These are phyloP conservation scores for Anoplius nigerrimus DNA, from an alignment of 2,888 invertebrate genomes.

Conservation along the genomic window DNA sequence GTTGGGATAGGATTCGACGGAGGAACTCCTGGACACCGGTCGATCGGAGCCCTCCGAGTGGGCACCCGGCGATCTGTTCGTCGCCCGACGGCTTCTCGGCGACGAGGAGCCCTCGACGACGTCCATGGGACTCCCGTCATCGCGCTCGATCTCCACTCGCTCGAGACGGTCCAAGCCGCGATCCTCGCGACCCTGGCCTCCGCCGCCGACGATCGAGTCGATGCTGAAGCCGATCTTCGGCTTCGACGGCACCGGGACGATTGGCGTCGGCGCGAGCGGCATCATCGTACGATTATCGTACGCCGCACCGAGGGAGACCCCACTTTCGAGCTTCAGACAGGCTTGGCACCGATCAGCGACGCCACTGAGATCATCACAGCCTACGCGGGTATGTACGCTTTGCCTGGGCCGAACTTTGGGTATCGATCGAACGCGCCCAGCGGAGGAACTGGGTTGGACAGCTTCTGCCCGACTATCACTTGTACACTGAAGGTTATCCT, in stretches of 20 bases:
- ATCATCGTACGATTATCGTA: conserved; percentile 82
- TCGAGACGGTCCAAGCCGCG: conserved; percentile 60
- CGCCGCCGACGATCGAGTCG: conserved; percentile 92
- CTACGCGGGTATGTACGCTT: too few relatives aligned
- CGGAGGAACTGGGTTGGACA: too few relatives aligned
- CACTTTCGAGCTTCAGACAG: conserved; percentile 26
- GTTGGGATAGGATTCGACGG: conserved; percentile 71
- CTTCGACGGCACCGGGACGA: conserved; percentile 92
- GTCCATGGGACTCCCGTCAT: conserved; percentile 67
- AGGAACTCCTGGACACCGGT: conserved; percentile 70
- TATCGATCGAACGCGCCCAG: too few relatives aligned
- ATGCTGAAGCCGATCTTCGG: conserved; percentile 96
- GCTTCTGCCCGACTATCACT: too few relatives aligned
- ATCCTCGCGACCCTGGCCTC: conserved; percentile 75
- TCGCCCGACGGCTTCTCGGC: conserved; percentile 59
- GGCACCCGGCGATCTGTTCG: conserved; percentile 75
- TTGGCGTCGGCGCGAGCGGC: conserved; percentile 96
- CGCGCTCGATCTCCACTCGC: conserved; percentile 65
- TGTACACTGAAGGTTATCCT: too few relatives aligned
- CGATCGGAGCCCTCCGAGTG: conserved; percentile 77
- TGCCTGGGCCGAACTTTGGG: too few relatives aligned
- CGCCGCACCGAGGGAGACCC: conserved; percentile 43
- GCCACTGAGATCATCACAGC: too few relatives aligned
- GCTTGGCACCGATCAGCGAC: too few relatives aligned
- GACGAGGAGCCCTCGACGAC: conserved; percentile 70